Percentiles rank a stretch among this genome's conserved stretches.
These are phyloP conservation scores for Molanna angustata DNA, from an alignment of 2,888 invertebrate species.

Conservation along the genomic window DNA sequence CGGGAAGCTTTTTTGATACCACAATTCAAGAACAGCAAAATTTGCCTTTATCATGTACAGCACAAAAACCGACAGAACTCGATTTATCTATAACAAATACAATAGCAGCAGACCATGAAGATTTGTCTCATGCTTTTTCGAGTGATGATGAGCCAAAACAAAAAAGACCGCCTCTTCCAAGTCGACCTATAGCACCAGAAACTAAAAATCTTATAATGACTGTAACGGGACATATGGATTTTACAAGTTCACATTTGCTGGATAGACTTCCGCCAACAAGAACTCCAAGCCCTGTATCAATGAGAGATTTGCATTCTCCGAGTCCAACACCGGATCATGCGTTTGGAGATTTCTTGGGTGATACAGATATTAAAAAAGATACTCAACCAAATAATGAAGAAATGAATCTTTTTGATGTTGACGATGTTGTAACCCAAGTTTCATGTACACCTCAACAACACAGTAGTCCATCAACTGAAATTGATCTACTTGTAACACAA, in stretches of 20 bases:
- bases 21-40: conserved; percentile 25
- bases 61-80: conserved; percentile 44
- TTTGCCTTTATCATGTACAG: conserved; percentile 11
- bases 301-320: conserved; percentile 78
- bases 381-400: conserved; percentile 35
- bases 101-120: conserved; percentile 33
- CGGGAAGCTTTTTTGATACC: conserved; percentile 29
- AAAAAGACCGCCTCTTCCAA: conserved; percentile 47
- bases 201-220: conserved; percentile 83
- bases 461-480: conserved; percentile 24
- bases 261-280: conserved; percentile 82
- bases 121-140: conserved; percentile 35
- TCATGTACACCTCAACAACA: conserved; percentile 28
- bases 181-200: conserved; percentile 68
- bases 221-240: conserved; percentile 86
- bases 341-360: conserved; percentile 63
- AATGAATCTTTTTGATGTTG: conserved; percentile 41
- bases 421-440: conserved; percentile 31
- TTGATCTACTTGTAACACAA: conserved; percentile 34
- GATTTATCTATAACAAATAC: conserved; percentile 43
- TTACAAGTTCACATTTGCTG: conserved; percentile 78
- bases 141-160: conserved; percentile 37
- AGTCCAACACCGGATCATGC: conserved; percentile 75
- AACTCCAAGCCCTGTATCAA: conserved; percentile 83
- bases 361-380: conserved; percentile 42